Conservation (phyloP, 2,888 invertebrate genomes). For the Marasmarcha lunaedactyla region DNA sequence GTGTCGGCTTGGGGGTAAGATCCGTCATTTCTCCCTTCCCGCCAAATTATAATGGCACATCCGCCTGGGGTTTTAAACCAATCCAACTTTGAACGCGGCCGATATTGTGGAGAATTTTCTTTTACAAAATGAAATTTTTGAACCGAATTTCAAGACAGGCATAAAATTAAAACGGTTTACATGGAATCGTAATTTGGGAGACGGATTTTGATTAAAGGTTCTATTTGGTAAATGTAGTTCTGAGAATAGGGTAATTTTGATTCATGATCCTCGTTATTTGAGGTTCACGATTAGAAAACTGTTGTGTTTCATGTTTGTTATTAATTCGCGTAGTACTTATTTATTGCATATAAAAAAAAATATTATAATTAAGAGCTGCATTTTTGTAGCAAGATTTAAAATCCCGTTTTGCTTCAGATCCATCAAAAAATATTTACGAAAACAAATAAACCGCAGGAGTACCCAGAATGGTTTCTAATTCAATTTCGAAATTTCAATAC, state of each 20-base stretch:
- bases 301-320: too few species aligned
- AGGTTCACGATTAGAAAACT: too few species aligned
- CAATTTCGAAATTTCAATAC: conserved; percentile 36
- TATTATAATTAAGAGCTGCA: too few species aligned
- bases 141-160: conserved; percentile 13
- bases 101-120: conserved; percentile 36
- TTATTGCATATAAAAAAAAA: too few species aligned
- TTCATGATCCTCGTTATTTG: too few species aligned
- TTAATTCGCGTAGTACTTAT: too few species aligned
- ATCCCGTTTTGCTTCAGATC: too few species aligned
- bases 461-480: conserved; percentile 32
- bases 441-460: conserved; percentile 26
- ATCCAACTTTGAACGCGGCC: conserved; percentile 51
- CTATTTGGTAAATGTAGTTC: too few species aligned
- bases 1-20: conserved; percentile 44
- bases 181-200: conserved; percentile 2
- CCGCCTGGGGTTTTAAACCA: conserved; percentile 62
- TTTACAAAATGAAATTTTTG: conserved; percentile 16
- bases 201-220: background rate
- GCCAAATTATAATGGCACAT: conserved; percentile 67
- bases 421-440: conserved; percentile 23
- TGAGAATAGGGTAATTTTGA: too few species aligned
- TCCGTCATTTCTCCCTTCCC: conserved; percentile 62
- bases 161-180: background rate
- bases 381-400: too few species aligned